Percentiles rank a stretch among this genome's conserved stretches.
Evolutionary conservation across 2,888 invertebrate genomes (phyloP).

Genomic region (Cosmia pyralina): DNA sequence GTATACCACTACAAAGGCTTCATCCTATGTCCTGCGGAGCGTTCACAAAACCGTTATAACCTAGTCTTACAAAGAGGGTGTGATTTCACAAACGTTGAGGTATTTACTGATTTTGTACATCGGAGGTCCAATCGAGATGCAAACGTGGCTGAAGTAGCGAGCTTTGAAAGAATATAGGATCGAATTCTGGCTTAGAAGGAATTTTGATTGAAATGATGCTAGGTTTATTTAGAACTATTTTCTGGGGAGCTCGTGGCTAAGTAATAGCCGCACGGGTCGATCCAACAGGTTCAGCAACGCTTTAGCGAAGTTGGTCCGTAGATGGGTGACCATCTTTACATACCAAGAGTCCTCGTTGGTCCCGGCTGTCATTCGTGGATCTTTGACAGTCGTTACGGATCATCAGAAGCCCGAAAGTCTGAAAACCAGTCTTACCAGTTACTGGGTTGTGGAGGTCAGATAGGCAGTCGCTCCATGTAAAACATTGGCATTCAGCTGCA

Average conservation of each 20-base stretch:
- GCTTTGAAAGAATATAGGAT: background rate
- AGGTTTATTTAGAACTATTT: background rate
- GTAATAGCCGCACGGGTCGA: too few species aligned
- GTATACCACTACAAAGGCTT: background rate
- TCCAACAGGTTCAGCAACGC: too few species aligned
- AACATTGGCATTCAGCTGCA: too few species aligned
- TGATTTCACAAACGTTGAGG: slow-evolving; percentile 28
- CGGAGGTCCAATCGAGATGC: background rate
- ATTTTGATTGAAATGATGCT: background rate
- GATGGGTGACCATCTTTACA: too few species aligned
- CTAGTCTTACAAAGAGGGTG: slow-evolving; percentile 32
- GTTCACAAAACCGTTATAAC: slow-evolving; percentile 2
- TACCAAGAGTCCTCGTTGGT: too few species aligned
- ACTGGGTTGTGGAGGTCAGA: too few species aligned
- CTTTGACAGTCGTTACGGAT: too few species aligned
- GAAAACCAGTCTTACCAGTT: too few species aligned
- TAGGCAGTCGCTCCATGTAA: too few species aligned
- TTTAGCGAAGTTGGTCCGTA: too few species aligned
- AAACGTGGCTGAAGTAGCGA: background rate
- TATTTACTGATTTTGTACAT: slow-evolving; percentile 12
- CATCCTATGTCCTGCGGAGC: background rate
- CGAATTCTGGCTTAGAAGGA: background rate
- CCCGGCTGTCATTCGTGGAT: too few species aligned
- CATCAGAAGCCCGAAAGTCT: too few species aligned
- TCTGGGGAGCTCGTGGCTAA: background rate